Base-by-base conservation (phyloP, 2,113 vertebrate genomes). In the Chaetura pelagica region DNA sequence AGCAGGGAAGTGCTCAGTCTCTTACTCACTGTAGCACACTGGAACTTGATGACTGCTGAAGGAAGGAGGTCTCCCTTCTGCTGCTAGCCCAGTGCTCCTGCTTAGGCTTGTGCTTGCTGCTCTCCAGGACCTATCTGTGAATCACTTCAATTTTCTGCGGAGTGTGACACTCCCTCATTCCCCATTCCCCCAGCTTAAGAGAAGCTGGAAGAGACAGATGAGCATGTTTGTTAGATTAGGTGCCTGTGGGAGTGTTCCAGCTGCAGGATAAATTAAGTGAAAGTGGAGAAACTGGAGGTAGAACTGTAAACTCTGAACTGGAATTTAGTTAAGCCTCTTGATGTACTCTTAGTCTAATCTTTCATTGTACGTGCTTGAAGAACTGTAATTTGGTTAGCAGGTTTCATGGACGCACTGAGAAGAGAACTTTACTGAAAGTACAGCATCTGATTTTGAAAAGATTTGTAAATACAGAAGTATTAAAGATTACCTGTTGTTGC, bases 161-260 rank as follows among this genome's bases (percentile, higher is more conserved):
- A 11, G 19, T 52, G 44, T 63, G 61, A 63, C 18, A 29, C 10
- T 6, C 8, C 8, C 15, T 77, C 0, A 0, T 11, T 16, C 24
- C 5, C 21, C 5, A 17, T 12, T 42, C 1, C 13, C 12, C 10
- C 23, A 38, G 38, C 38, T 38, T 7, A 4, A 17, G 30, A n/a
- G 78, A 67, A 78, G 35, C 58, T 93, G 84, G 44, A 57, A 24
- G 19, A 79, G n/a, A 21, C 55, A 59, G 34, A 44, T 67, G 13
- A 34, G 40, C 1, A 18, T 49, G 32, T 72, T 46, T 34, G n/a
- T 72, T 61, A 59, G 63, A 35, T 80, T 17, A 77, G 34, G n/a
- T 84, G 59, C 19, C 15, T 20, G 34, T 46, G 42, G 42, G 42
- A 69, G 52, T 59, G 40, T 74, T 90, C 30, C 61, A 35, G 72